Conservation (phyloP, 2,888 invertebrate genomes). For the Cryptus viduatorius region DNA sequence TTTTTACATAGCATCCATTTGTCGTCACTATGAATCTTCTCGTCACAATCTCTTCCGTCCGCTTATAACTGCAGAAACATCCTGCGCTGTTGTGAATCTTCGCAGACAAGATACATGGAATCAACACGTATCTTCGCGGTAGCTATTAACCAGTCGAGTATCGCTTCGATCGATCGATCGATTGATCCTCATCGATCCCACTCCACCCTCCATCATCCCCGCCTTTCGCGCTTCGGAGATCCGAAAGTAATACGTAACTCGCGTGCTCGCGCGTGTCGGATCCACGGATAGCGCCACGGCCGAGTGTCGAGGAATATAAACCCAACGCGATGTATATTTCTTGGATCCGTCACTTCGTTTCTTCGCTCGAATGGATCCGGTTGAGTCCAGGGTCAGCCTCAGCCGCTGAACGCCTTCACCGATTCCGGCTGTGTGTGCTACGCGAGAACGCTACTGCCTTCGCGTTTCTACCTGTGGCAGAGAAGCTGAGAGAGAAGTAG, state of each 20-base stretch:
- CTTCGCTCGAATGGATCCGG: slow-evolving; percentile 46
- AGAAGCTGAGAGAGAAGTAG: slow-evolving; percentile 28
- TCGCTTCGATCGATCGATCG: slow-evolving; percentile 52
- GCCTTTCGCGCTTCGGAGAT: slow-evolving; percentile 64
- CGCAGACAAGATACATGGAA: slow-evolving; percentile 59
- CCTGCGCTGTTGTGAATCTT: slow-evolving; percentile 1
- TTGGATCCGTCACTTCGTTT: slow-evolving; percentile 27
- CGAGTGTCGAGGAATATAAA: slow-evolving; percentile 12
- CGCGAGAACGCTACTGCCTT: slow-evolving; percentile 35
- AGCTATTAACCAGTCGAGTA: slow-evolving; percentile 50
- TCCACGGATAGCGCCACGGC: slow-evolving; percentile 51
- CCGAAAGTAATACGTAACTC: slow-evolving; percentile 61
- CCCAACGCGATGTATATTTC: neutral
- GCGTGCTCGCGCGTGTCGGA: slow-evolving; percentile 62
- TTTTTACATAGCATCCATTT: slow-evolving; percentile 35
- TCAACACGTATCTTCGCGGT: slow-evolving; percentile 61
- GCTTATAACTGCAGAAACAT: neutral
- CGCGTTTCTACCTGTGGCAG: slow-evolving; percentile 11
- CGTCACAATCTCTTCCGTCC: slow-evolving; percentile 60
- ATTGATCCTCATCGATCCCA: slow-evolving; percentile 39
- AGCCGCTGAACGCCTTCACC: slow-evolving; percentile 14
- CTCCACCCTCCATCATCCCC: slow-evolving; percentile 29
- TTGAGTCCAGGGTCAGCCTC: slow-evolving; percentile 51
- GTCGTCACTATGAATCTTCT: slow-evolving; percentile 36
- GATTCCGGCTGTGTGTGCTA: neutral